Percentiles rank a stretch among this genome's conserved stretches.
Conservation (phyloP, 1,140 invertebrate species). For the Drosophila leontia region DNA sequence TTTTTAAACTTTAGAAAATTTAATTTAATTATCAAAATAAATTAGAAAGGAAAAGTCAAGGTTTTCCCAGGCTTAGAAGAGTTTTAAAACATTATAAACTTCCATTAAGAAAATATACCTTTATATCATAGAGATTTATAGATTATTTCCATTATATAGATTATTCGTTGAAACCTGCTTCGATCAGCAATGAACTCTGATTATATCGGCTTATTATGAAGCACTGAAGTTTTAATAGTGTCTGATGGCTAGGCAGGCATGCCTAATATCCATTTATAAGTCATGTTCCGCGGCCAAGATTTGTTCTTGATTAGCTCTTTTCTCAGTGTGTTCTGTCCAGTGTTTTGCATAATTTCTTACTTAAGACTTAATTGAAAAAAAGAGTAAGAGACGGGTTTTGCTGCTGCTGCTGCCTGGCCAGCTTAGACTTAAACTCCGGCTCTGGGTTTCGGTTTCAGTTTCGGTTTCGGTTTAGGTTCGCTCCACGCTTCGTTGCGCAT, state of each 20-base stretch:
- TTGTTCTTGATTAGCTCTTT: conserved; percentile 24
- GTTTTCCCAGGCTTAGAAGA: background rate
- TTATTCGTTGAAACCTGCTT: conserved; percentile 9
- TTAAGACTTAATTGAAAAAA: conserved; percentile 84
- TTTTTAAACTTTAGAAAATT: background rate
- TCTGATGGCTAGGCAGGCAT: background rate
- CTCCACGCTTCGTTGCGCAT: conserved; percentile 79
- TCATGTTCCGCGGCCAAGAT: conserved; percentile 11
- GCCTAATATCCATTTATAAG: conserved; percentile 18
- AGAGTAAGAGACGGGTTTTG: conserved; percentile 55
- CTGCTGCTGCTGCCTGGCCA: conserved; percentile 20
- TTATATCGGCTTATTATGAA: background rate
- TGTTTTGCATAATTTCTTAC: conserved; percentile 84
- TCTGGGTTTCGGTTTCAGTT: conserved; percentile 48
- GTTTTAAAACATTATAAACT: background rate
- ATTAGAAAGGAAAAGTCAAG: background rate
- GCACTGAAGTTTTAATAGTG: background rate
- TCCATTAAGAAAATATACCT: background rate
- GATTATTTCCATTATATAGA: conserved; percentile 3
- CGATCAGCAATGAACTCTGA: background rate
- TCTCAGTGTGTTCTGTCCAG: conserved; percentile 47
- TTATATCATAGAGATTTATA: background rate
- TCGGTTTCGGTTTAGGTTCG: conserved; percentile 57
- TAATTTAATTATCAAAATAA: background rate
- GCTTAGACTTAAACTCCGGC: conserved; percentile 56